These are phyloP conservation scores for Corythaixoides concolor DNA, from an alignment of 2,113 vertebrate genomes.

Conservation along the genomic window DNA sequence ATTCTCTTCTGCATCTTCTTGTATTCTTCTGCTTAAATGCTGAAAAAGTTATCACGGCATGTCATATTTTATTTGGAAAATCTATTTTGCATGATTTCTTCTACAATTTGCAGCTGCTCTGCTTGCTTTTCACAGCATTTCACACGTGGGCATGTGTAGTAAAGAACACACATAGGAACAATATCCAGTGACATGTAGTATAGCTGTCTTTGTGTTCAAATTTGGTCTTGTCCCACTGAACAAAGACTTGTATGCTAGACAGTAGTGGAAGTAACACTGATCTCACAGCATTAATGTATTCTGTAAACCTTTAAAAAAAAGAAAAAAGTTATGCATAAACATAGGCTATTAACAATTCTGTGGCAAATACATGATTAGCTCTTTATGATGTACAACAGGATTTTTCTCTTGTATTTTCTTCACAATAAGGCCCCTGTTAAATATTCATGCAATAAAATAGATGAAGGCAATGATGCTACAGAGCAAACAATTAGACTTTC, in stretches of 20 bases:
- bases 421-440: background rate
- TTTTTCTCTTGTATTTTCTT: background rate
- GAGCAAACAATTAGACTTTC: background rate
- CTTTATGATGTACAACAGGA: background rate
- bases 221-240: background rate
- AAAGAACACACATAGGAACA: background rate
- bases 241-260: background rate
- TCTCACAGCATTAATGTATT: background rate
- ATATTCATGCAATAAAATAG: background rate
- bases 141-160: background rate
- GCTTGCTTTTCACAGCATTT: background rate
- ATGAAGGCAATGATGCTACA: background rate
- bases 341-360: background rate
- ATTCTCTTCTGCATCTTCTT: background rate
- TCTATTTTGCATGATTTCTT: background rate
- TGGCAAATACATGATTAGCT: background rate
- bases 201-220: background rate
- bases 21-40: background rate
- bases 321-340: fast-evolving
- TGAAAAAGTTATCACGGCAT: background rate
- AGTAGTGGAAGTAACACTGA: background rate
- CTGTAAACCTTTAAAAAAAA: background rate
- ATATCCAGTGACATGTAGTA: background rate
- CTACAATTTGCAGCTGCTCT: background rate
- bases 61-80: background rate